A percentile compares a stretch with the other conserved stretches of the same genome.
phyloP scores from a whole-genome alignment of 2,888 invertebrate genomes.

The Aphrophora alni region DNA sequence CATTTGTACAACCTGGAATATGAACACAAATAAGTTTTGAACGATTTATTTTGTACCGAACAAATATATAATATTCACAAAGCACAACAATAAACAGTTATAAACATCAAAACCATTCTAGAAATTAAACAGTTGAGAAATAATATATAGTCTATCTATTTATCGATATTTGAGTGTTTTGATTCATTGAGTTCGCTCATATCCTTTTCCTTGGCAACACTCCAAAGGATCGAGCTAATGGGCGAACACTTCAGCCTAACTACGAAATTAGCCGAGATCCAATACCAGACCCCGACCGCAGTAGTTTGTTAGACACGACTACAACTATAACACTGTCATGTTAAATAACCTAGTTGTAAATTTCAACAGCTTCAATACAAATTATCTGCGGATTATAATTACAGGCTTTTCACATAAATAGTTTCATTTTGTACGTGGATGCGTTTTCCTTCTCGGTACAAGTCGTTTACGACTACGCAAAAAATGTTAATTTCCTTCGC shows the following conservation, averaged over 20 bases:
- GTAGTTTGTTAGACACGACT: background rate
- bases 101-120: no score
- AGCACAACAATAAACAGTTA: no score
- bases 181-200: background rate
- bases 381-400: background rate
- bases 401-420: background rate
- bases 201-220: background rate
- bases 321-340: background rate
- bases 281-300: background rate
- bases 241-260: background rate
- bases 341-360: background rate
- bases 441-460: background rate
- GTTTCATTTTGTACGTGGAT: background rate
- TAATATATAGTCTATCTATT: no score
- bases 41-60: no score
- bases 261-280: background rate
- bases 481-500: background rate
- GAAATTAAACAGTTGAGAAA: no score
- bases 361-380: background rate
- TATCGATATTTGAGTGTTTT: no score
- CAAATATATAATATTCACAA: no score
- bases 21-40: no score
- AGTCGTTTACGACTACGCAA: background rate
- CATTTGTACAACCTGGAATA: no score
- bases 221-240: background rate